Evolutionary conservation across 2,888 invertebrate species (phyloP).

Genomic region (Chalcosyrphus nemorum): DNA sequence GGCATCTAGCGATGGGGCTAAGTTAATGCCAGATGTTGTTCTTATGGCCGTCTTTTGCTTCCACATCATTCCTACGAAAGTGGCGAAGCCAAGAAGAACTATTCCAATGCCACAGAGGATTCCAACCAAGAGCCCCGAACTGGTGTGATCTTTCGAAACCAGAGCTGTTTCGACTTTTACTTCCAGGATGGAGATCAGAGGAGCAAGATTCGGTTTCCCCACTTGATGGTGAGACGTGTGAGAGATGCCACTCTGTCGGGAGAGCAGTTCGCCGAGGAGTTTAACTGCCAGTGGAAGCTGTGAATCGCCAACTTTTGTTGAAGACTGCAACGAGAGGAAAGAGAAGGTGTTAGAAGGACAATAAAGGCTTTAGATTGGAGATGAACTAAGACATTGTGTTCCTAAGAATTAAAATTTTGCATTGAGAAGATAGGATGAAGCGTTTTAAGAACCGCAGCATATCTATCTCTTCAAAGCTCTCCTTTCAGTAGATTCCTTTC

Average conservation of each 20-base stretch:
- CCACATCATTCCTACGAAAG: conserved; percentile 84
- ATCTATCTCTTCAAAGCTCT: no score
- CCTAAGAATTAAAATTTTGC: no score
- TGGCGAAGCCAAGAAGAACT: conserved; percentile 81
- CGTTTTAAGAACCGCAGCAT: no score
- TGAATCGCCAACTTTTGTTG: conserved; percentile 82
- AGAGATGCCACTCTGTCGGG: conserved; percentile 81
- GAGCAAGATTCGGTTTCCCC: conserved; percentile 85
- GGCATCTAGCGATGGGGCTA: conserved; percentile 84
- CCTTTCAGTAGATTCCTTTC: not conserved
- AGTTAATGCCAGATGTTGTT: conserved; percentile 83
- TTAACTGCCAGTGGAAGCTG: conserved; percentile 84
- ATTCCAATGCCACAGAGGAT: conserved; percentile 82
- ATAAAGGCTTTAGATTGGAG: no score
- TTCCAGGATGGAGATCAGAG: conserved; percentile 88
- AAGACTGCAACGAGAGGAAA: conserved; percentile 82
- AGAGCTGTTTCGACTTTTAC: conserved; percentile 89
- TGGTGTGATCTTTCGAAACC: conserved; percentile 80
- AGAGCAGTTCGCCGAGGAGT: conserved; percentile 85
- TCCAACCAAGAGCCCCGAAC: conserved; percentile 81
- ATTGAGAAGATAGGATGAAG: no score
- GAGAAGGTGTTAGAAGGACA: no score
- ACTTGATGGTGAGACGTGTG: conserved; percentile 78
- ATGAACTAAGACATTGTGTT: no score
- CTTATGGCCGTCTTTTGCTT: conserved; percentile 83